phyloP scores from a whole-genome alignment of 2,797 vertebrate genomes.

The Gobio occitaniae region DNA sequence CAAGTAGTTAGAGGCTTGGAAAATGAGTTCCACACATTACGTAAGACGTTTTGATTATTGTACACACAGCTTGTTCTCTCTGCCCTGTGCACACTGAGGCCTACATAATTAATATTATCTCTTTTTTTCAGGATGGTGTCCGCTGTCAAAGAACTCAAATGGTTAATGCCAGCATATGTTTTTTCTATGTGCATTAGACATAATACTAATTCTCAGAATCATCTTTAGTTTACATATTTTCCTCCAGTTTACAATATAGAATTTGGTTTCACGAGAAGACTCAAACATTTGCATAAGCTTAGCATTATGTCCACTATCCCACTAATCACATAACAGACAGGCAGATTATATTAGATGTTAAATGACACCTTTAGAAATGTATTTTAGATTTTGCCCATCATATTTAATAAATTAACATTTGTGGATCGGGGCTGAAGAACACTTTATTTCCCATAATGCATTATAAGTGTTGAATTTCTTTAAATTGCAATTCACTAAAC shows the following conservation, averaged over 20 bases:
- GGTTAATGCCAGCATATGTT: slow-evolving; percentile 23
- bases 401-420: neutral
- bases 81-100: neutral
- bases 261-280: neutral
- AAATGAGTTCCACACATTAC: slow-evolving; percentile 36
- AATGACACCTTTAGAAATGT: neutral
- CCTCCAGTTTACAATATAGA: neutral
- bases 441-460: too few species aligned
- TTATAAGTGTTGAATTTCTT: too few species aligned
- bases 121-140: neutral
- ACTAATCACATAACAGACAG: slow-evolving; percentile 24
- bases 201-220: slow-evolving; percentile 20
- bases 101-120: slow-evolving; percentile 37
- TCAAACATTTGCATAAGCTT: slow-evolving; percentile 19
- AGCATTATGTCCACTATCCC: slow-evolving; percentile 14
- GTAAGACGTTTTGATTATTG: slow-evolving; percentile 39
- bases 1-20: slow-evolving; percentile 27
- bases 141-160: slow-evolving; percentile 22
- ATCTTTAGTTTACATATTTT: slow-evolving; percentile 23
- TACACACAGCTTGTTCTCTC: slow-evolving; percentile 22
- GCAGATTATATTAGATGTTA: neutral
- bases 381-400: neutral
- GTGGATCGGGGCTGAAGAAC: too few species aligned
- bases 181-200: slow-evolving; percentile 11
- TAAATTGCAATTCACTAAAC: too few species aligned